These are phyloP conservation scores for Anguilla pacifica DNA, from an alignment of 2,797 vertebrate species.

Conservation along the genomic window DNA sequence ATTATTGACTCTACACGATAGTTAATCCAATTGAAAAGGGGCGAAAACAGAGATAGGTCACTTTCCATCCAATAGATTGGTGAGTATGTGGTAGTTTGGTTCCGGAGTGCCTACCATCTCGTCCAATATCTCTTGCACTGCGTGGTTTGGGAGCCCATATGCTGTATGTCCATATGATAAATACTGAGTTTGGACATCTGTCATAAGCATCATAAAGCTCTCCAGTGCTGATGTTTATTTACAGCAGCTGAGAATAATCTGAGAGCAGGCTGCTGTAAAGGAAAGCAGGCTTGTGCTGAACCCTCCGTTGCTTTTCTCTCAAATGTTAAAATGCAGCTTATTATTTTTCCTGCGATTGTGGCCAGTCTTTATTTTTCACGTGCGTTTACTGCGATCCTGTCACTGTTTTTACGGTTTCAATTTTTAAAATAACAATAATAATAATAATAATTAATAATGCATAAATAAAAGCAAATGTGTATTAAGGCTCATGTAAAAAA, in stretches of 20 bases:
- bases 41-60: neutral
- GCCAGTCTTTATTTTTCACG: neutral
- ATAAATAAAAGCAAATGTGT: no score
- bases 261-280: no score
- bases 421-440: no score
- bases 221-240: neutral
- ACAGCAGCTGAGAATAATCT: neutral
- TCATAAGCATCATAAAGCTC: neutral
- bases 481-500: neutral
- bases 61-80: neutral
- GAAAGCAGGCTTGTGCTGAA: no score
- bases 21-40: no score
- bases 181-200: neutral
- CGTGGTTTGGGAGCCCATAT: neutral
- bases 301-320: no score
- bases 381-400: neutral
- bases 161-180: no score
- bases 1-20: no score
- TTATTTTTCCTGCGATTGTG: neutral
- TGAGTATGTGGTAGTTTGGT: neutral
- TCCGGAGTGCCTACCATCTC: neutral
- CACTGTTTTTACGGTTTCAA: neutral
- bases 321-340: neutral
- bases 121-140: neutral
- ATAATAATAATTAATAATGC: no score